Conservation (phyloP, 2,113 vertebrate genomes). For the Prinia subflava region DNA sequence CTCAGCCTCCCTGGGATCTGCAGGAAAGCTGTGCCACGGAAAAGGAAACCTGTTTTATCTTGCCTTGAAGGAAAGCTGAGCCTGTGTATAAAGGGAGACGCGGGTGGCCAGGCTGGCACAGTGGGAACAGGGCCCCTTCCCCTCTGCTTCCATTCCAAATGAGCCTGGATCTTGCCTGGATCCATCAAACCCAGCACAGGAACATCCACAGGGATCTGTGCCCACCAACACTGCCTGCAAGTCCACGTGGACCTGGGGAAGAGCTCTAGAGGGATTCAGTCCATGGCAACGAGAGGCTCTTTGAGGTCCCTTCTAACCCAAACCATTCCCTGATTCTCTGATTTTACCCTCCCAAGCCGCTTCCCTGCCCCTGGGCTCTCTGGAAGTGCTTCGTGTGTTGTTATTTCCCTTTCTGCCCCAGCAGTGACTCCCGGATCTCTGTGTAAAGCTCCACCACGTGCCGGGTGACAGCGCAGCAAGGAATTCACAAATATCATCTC, state of each 20-base stretch:
- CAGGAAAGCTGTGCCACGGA: fast-evolving
- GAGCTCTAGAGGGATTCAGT: background rate
- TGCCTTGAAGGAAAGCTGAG: background rate
- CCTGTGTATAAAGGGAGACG: fast-evolving
- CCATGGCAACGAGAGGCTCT: too few species aligned
- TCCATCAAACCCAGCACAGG: fast-evolving
- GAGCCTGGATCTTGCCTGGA: fast-evolving
- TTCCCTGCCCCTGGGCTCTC: background rate
- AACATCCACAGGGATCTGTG: fast-evolving
- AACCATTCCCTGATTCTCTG: background rate
- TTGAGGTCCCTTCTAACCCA: background rate
- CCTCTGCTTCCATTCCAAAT: background rate
- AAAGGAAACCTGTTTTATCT: background rate
- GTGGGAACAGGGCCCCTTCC: background rate
- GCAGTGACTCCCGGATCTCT: background rate
- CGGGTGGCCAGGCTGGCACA: background rate
- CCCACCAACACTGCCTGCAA: fast-evolving
- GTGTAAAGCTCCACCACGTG: background rate
- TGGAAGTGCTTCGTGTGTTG: background rate
- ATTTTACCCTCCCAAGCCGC: background rate
- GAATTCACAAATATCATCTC: background rate
- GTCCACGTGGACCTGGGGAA: fast-evolving
- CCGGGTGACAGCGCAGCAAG: background rate
- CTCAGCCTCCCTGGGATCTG: background rate
- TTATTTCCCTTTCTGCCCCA: background rate